Conservation (phyloP, 1,140 invertebrate species). For the Drosophila equinoxialis region DNA sequence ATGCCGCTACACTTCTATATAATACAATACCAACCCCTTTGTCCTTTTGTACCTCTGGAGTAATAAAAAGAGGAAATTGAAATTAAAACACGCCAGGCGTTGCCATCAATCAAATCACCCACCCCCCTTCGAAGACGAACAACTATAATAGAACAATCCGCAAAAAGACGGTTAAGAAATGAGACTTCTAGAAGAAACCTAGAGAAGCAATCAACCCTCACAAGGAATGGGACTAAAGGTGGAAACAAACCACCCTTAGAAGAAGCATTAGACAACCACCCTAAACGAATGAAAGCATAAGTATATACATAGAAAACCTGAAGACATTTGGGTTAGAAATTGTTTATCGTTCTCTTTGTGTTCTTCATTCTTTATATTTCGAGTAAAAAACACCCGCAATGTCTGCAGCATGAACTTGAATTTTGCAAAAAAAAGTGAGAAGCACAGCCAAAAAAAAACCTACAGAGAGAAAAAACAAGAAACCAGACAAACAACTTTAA, state of each 20-base stretch:
- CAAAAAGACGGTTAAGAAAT: conserved; percentile 45
- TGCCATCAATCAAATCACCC: conserved; percentile 59
- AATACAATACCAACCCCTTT: conserved; percentile 54
- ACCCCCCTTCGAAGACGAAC: background rate
- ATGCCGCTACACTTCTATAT: conserved; percentile 47
- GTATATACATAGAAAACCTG: conserved; percentile 25
- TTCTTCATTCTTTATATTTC: conserved; percentile 16
- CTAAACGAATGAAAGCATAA: conserved; percentile 31
- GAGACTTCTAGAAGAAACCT: conserved; percentile 23
- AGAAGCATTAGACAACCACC: conserved; percentile 47
- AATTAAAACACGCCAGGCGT: conserved; percentile 63
- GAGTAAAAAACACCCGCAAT: conserved; percentile 39
- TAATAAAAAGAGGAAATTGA: conserved; percentile 43
- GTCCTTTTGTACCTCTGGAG: background rate
- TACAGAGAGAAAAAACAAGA: conserved; percentile 14
- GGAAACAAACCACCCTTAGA: conserved; percentile 53
- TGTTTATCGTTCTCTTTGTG: conserved; percentile 11
- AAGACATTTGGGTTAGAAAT: conserved; percentile 54
- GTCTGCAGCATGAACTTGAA: conserved; percentile 67
- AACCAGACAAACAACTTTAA: conserved; percentile 73
- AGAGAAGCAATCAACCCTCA: conserved; percentile 31
- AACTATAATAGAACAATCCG: conserved; percentile 38
- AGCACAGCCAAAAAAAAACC: conserved; percentile 8
- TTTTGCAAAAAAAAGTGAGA: conserved; percentile 43
- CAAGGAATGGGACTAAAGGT: conserved; percentile 28